phyloP scores from a whole-genome alignment of 1,140 invertebrate species.

The Sitophilus oryzae region DNA sequence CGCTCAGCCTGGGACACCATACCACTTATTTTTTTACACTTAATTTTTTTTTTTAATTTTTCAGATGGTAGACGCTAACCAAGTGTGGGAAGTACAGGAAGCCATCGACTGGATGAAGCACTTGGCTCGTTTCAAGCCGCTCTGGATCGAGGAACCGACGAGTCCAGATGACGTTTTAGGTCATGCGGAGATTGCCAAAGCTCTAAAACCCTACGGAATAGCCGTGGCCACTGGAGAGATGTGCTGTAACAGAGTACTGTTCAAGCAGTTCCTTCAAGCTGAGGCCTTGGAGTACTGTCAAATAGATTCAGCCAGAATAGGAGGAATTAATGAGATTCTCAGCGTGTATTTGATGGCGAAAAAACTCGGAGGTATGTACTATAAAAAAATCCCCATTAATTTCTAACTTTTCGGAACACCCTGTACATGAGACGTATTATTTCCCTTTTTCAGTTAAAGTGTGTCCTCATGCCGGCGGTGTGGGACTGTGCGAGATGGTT shows the following conservation, averaged over 20 bases:
- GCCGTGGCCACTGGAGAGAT: conserved; percentile 87
- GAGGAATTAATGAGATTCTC: conserved; percentile 83
- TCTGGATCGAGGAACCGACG: conserved; percentile 93
- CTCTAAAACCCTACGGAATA: conserved; percentile 63
- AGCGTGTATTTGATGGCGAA: conserved; percentile 84
- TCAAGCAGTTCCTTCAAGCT: conserved; percentile 83
- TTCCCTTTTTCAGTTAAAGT: conserved; percentile 67
- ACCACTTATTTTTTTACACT: neutral
- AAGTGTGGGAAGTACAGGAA: conserved; percentile 80
- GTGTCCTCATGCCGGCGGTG: conserved; percentile 88
- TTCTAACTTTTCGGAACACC: neutral
- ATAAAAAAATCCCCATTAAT: neutral
- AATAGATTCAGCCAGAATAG: conserved; percentile 82
- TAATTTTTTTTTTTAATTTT: neutral
- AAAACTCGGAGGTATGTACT: conserved; percentile 56
- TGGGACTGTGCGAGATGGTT: conserved; percentile 89
- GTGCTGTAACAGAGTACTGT: conserved; percentile 86
- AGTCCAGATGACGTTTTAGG: conserved; percentile 86
- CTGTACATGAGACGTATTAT: neutral
- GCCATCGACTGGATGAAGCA: conserved; percentile 82
- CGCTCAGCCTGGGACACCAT: too few relatives aligned
- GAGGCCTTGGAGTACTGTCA: conserved; percentile 81
- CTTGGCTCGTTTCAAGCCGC: conserved; percentile 64
- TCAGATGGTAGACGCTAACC: conserved; percentile 88
- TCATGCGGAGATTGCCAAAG: conserved; percentile 65